These are phyloP conservation scores for Drosophila lacteicornis DNA, from an alignment of 1,140 invertebrate genomes.

Conservation along the genomic window DNA sequence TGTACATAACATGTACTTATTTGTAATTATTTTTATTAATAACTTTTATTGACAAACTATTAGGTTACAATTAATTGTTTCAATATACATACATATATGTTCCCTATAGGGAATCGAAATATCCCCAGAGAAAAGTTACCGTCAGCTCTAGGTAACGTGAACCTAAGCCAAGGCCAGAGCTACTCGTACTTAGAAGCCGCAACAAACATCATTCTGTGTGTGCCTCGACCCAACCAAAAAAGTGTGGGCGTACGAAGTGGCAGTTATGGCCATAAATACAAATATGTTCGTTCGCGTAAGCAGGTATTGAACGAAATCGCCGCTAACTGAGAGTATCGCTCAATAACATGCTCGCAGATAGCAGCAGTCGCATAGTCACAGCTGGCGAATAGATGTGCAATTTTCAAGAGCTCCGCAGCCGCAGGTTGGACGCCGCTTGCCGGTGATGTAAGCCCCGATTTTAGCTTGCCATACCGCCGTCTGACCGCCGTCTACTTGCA, in stretches of 20 bases:
- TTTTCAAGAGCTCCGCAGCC: conserved; percentile 38
- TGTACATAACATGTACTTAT: too few species aligned
- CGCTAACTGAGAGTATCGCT: conserved; percentile 53
- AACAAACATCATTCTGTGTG: conserved; percentile 31
- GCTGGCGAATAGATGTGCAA: conserved; percentile 74
- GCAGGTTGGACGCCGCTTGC: conserved; percentile 40
- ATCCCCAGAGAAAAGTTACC: background rate
- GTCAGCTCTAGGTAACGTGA: background rate
- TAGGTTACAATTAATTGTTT: too few species aligned
- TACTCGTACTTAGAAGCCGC: conserved; percentile 28
- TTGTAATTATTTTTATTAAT: too few species aligned
- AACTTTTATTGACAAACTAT: too few species aligned
- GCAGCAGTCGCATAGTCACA: conserved; percentile 45
- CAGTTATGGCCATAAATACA: conserved; percentile 82
- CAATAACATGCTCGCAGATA: conserved; percentile 53
- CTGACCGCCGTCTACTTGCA: conserved; percentile 45
- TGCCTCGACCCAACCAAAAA: conserved; percentile 24
- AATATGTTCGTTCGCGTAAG: conserved; percentile 75
- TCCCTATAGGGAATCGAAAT: background rate
- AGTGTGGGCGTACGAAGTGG: conserved; percentile 75
- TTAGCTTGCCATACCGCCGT: conserved; percentile 25
- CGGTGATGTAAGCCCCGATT: conserved; percentile 57
- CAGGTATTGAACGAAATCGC: conserved; percentile 70
- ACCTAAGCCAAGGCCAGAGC: conserved; percentile 27
- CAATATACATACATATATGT: too few species aligned